Evolutionary conservation across 2,888 invertebrate genomes (phyloP).

Genomic region (Dynastes tityus): DNA sequence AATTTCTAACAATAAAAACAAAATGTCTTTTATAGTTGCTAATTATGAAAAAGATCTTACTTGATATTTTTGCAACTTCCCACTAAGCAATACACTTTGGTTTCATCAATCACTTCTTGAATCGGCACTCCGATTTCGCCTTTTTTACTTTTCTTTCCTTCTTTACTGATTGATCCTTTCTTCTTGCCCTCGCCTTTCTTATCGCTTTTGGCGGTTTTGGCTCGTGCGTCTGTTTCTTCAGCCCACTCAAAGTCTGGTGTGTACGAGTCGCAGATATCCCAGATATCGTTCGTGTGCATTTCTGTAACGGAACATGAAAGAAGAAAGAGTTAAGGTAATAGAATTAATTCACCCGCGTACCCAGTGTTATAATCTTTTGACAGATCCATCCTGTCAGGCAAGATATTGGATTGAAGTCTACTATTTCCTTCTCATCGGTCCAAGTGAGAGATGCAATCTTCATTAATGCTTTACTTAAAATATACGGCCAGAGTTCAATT

Average conservation of each 20-base stretch:
- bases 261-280: constrained; percentile 60
- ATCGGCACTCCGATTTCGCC: constrained; percentile 53
- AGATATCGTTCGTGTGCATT: constrained; percentile 57
- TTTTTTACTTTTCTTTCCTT: constrained; percentile 38
- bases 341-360: constrained; percentile 48
- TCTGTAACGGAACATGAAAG: neutral
- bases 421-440: constrained; percentile 63
- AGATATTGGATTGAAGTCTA: constrained; percentile 69
- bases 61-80: constrained; percentile 39
- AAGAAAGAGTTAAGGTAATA: neutral
- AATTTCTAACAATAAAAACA: constrained; percentile 49
- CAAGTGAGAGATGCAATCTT: constrained; percentile 69
- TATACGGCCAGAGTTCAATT: constrained; percentile 71
- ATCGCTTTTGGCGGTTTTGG: neutral
- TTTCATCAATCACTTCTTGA: constrained; percentile 20
- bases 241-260: constrained; percentile 60
- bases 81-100: constrained; percentile 40
- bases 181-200: constrained; percentile 26
- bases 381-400: constrained; percentile 71
- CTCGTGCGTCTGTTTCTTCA: constrained; percentile 26
- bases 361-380: constrained; percentile 60
- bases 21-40: constrained; percentile 34
- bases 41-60: constrained; percentile 11
- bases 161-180: constrained; percentile 28
- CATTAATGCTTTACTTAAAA: constrained; percentile 71